phyloP scores from a whole-genome alignment of 2,113 vertebrate genomes.

The Girardinichthys multiradiatus region DNA sequence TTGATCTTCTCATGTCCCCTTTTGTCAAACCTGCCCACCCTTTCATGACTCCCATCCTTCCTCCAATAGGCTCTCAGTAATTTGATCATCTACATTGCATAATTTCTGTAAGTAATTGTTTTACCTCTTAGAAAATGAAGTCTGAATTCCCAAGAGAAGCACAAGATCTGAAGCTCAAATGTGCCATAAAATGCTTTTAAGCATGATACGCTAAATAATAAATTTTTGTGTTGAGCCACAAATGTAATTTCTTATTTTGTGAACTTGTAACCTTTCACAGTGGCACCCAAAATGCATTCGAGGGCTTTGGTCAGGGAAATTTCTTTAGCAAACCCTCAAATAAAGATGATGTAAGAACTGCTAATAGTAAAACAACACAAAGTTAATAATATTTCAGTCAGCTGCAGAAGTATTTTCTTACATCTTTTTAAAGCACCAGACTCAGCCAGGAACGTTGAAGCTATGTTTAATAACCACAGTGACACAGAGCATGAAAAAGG shows the following conservation, averaged over 20 bases:
- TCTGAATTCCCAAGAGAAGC: conserved; percentile 50
- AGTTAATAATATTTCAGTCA: conserved; percentile 51
- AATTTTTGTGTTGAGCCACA: conserved; percentile 5
- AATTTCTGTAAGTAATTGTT: conserved; percentile 65
- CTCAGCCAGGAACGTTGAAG: conserved; percentile 3
- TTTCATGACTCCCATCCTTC: conserved; percentile 40
- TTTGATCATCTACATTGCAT: conserved; percentile 56
- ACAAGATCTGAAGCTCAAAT: conserved; percentile 34
- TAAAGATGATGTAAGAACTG: conserved; percentile 35
- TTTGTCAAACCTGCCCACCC: conserved; percentile 16
- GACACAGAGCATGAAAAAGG: conserved; percentile 25
- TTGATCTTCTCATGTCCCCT: conserved; percentile 25
- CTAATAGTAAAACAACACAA: conserved; percentile 12
- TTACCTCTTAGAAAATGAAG: conserved; percentile 54
- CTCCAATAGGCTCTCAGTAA: conserved; percentile 35
- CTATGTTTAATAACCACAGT: conserved; percentile 42
- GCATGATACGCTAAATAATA: conserved; percentile 3
- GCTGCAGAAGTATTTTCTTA: conserved; percentile 23
- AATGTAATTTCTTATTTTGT: conserved; percentile 41
- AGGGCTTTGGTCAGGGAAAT: conserved; percentile 9
- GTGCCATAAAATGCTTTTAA: conserved; percentile 4
- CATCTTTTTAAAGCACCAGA: conserved; percentile 22
- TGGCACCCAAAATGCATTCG: conserved; percentile 27
- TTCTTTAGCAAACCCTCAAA: conserved; percentile 12
- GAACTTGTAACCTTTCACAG: conserved; percentile 24